Percentiles rank a stretch among this genome's conserved stretches.
phyloP scores from a whole-genome alignment of 2,797 vertebrate genomes.

The Coreius guichenoti region DNA sequence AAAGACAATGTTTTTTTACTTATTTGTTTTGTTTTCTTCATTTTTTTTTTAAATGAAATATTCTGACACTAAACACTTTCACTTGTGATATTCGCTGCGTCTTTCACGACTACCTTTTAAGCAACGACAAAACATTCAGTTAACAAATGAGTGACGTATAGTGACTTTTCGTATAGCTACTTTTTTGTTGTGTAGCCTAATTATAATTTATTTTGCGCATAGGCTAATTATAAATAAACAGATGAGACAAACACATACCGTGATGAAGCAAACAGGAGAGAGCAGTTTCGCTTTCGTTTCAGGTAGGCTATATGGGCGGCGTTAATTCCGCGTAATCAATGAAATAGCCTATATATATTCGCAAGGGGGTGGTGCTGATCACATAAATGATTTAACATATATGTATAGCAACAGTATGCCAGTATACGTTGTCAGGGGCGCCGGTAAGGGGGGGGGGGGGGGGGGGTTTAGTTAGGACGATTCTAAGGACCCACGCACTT shows the following conservation, averaged over 20 bases:
- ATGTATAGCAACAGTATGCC: neutral
- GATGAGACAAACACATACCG: conserved; percentile 8
- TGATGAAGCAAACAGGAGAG: neutral
- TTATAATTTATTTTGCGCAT: neutral
- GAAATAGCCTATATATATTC: too few species aligned
- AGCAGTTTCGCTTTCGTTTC: conserved; percentile 50
- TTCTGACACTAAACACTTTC: neutral
- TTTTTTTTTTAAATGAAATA: neutral
- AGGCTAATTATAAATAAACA: neutral
- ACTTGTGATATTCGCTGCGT: neutral
- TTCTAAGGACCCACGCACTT: too few species aligned
- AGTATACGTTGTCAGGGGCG: too few species aligned
- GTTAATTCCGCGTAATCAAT: neutral
- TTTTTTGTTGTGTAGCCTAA: neutral
- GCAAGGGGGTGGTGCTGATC: neutral
- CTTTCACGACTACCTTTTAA: neutral
- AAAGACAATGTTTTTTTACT: neutral
- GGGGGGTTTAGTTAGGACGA: too few species aligned
- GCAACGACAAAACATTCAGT: neutral
- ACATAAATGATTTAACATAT: neutral
- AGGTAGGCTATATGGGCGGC: neutral
- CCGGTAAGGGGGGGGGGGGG: too few species aligned
- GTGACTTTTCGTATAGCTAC: neutral
- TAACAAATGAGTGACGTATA: neutral
- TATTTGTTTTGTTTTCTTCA: neutral